Evolutionary conservation across 2,113 vertebrate genomes (phyloP), one percentile per base, ranked within the genome.

Genomic region (Pipra filicauda): DNA sequence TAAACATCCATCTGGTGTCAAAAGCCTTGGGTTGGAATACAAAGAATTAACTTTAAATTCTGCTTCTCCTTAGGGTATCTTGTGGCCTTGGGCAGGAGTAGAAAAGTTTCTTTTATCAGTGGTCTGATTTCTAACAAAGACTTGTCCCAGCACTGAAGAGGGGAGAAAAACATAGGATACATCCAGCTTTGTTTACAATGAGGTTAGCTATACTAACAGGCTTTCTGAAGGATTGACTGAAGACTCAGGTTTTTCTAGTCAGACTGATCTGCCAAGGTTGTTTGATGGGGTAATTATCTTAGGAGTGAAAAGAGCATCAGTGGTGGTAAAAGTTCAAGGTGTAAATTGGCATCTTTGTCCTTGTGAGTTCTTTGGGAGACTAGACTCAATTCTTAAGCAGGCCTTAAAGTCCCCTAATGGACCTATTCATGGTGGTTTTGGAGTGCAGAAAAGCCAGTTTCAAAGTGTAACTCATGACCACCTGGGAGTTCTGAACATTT

Each of bases 131-230:
- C 48, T 83, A 31, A 26, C 18, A 48, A 49, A 70, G 41, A 58
- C 28, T 64, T 75, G 8, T 26, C 37, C 28, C 55, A 59, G 0
- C 39, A 27, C 0, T 61, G 69, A 67, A 67, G 55, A 70, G 30
- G 41, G 15, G 20, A 8, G 9, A 48, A 77, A 51, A 61, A 21
- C 0, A 0, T 0, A 33, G 61, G 52, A 24, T 55, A 8, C 21
- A 1, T 75, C 78, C 26, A 22, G 39, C 24, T 72, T 87, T 72
- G 30, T 52, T 91, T 67, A 27, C 43, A 39, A 30, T 13, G 46
- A 54, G 57, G 23, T 59, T 23, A 35, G 31, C 51, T 64, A 4
- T 59, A 21, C 35, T 18, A 27, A 18, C 30, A 43, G 31, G 15
- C 49, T 81, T 92, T 51, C 33, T 57, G 57, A 61, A 87, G 84